Evolutionary conservation across 2,113 vertebrate genomes (phyloP).

Genomic region (Emberiza fucata): DNA sequence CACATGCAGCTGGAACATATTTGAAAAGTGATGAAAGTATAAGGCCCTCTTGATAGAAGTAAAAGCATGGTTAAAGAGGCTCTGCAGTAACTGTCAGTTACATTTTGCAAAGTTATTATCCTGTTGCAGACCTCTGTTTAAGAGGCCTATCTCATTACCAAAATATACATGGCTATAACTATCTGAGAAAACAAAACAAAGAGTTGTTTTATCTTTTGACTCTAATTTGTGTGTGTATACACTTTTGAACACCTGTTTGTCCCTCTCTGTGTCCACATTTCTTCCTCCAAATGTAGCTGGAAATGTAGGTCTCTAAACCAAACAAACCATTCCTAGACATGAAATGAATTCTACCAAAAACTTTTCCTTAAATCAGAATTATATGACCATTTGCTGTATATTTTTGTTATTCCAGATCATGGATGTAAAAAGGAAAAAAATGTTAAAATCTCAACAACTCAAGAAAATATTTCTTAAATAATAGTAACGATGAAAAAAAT

Average conservation of each 20-base stretch:
- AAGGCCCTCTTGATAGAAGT: constrained; percentile 45
- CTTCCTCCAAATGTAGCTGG: neutral
- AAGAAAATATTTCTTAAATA: neutral
- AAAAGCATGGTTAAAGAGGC: constrained; percentile 57
- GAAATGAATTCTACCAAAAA: neutral
- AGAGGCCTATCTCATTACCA: neutral
- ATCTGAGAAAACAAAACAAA: neutral
- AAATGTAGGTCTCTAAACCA: neutral
- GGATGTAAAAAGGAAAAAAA: neutral
- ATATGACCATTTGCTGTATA: neutral
- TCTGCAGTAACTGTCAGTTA: constrained; percentile 39
- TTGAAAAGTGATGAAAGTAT: constrained; percentile 40
- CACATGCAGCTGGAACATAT: neutral
- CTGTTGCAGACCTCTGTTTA: constrained; percentile 30
- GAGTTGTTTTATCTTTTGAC: neutral
- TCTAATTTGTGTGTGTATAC: neutral
- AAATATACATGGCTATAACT: neutral
- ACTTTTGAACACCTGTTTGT: neutral
- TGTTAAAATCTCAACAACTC: neutral
- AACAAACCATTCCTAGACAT: neutral
- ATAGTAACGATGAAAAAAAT: neutral
- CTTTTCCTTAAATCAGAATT: constrained; percentile 1
- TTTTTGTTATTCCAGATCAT: neutral
- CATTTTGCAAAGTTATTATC: constrained; percentile 48
- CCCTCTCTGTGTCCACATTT: neutral